Base-by-base conservation (phyloP, 2,113 vertebrate species). In the Butastur rufipennis region DNA sequence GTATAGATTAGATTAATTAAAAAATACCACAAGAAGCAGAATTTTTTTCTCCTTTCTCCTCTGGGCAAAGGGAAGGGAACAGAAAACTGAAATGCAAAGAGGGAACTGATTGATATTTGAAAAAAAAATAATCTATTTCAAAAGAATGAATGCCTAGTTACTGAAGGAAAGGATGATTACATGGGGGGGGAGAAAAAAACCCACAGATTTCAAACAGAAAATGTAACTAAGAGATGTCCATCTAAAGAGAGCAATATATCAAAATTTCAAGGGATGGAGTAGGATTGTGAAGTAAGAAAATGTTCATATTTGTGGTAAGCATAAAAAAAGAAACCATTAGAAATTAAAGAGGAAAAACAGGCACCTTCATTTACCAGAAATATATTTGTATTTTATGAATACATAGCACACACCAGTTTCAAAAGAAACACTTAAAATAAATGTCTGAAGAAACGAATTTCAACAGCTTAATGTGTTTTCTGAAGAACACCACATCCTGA, bases 121-220 rank as follows among this genome's bases (percentile, higher is more conserved):
- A 73, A 40, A 86, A 83, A 93, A 93, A 88, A 29, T 36, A 52
- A 52, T 53, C 5, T 43, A 43, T 90, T 95, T 67, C 20, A 93
- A 59, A 56, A 73, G 32, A 62, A 83, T 66, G 26, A 73, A 59
- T 74, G 32, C 16, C 47, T 70, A 61, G 25, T 27, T 85, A 59
- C 40, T 50, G 59, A 93, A 89, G 47, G 20, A 84, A 89, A 23
- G n/a, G 8, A 47, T 25, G 13, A 53, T 48, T 62, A 47, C 7
- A 25, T 40, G 9, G 4, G 2, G 3, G 36, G 36, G 36, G 36
- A 12, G 7, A 9, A 63, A 78, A 20, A 20, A 53, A 0, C 3
- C 8, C 7, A 50, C 4, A 66, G n/a, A 74, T 52, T 71, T 91
- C 34, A 82, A 85, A 85, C 9, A 85, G 56, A 82, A 90, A 72